Percentiles rank a stretch among this genome's conserved stretches.
Conservation (phyloP, 2,113 vertebrate genomes). For the Loxodonta africana region DNA sequence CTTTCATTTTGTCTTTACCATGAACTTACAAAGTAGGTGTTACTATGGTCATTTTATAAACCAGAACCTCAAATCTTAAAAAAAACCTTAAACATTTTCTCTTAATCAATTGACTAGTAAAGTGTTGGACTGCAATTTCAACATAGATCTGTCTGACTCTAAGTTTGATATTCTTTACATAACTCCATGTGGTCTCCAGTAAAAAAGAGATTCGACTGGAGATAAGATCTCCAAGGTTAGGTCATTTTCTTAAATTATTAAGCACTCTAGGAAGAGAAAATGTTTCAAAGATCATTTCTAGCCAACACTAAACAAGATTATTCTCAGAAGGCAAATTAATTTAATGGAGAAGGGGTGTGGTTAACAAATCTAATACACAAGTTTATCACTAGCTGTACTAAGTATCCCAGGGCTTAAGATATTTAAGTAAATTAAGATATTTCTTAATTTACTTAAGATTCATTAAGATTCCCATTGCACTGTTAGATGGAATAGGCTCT, state of each 20-base stretch:
- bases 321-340: background rate
- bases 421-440: background rate
- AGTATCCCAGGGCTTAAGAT: background rate
- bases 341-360: background rate
- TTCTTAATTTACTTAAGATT: background rate
- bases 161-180: background rate
- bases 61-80: background rate
- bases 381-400: background rate
- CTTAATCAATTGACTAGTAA: background rate
- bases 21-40: background rate
- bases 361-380: background rate
- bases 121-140: background rate
- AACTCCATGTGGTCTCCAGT: background rate
- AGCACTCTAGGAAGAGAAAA: background rate
- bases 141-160: background rate
- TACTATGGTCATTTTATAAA: background rate
- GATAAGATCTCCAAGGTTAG: background rate
- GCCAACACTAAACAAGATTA: background rate
- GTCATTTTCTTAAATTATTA: background rate
- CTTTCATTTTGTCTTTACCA: background rate
- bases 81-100: background rate
- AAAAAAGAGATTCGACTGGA: background rate
- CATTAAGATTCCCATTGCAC: background rate
- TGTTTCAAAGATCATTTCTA: constrained; percentile 34
- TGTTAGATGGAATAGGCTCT: background rate